phyloP scores from a whole-genome alignment of 1,140 invertebrate species.

The Drosophila melanica region DNA sequence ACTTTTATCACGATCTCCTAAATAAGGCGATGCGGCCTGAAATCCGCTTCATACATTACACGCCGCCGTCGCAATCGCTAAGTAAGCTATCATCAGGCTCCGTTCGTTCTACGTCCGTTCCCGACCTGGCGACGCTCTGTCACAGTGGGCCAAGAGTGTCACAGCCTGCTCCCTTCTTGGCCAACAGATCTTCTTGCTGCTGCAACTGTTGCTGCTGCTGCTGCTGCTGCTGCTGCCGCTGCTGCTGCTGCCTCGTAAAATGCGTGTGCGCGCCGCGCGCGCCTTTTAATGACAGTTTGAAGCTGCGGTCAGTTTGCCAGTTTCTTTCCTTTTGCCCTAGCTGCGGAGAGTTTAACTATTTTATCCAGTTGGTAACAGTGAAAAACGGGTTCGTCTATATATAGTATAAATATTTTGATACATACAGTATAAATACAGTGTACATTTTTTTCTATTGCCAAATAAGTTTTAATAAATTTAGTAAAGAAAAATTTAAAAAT shows the following conservation, averaged over 20 bases:
- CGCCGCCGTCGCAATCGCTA: constrained; percentile 65
- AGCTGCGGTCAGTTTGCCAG: constrained; percentile 37
- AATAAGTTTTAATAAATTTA: no score
- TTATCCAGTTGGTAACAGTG: background rate
- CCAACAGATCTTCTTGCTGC: constrained; percentile 8
- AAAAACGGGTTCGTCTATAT: no score
- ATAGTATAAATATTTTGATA: no score
- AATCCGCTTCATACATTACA: constrained; percentile 78
- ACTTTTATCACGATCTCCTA: constrained; percentile 84
- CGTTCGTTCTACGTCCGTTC: constrained; percentile 9
- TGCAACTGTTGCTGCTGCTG: background rate
- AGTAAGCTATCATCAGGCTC: constrained; percentile 83
- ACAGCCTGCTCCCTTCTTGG: background rate
- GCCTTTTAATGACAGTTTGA: constrained; percentile 79
- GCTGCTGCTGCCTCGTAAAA: constrained; percentile 69
- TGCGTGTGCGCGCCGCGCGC: constrained; percentile 80
- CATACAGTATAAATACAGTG: no score
- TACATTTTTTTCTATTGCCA: no score
- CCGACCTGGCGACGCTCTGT: constrained; percentile 30
- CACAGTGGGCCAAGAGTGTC: constrained; percentile 62
- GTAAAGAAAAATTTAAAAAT: no score
- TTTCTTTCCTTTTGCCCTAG: constrained; percentile 34
- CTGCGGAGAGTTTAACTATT: background rate
- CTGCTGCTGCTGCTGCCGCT: background rate
- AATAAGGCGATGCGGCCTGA: constrained; percentile 80